Base-by-base conservation (phyloP, 1,140 invertebrate genomes). In the Hypothenemus hampei region DNA sequence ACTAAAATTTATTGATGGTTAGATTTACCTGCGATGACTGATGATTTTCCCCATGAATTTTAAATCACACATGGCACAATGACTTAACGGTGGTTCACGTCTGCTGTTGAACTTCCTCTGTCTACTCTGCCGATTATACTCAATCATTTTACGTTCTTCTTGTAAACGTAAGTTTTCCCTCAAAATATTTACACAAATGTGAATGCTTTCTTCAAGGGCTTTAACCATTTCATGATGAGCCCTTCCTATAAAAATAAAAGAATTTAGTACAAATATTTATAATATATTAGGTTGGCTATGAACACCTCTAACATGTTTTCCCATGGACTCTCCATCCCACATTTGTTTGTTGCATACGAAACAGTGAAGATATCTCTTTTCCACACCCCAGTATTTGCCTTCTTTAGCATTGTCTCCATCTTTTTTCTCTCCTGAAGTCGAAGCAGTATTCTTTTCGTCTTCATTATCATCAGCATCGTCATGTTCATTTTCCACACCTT, bases 31-130 rank as follows among this genome's bases (percentile, higher is more conserved):
- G 53, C 87, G 80, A 72, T 91, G 87, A 15, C 77, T 79, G 36
- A 85, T 81, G 16, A 87, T 78, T 59, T 86, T 85, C 3, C 84
- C 85, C 43, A 85, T 82, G 67, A 89, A 89, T 44, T 84, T 78
- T 64, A 91, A 75, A 71, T 89, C 86, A 61, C 87, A 89, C 87
- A 89, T 91, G n/a, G 86, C 86, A 68, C 87, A 91, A 67, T 86
- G 87, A 66, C 81, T 81, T 59, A 77, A 71, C 59, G 60, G 62
- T 2, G 29, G 47, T 6, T 61, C 57, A 21, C 46, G 48, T 41
- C 36, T 50, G 63, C 68, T 65, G n/a, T 64, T 54, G 65, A 77
- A 39, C 78, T 79, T 78, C 65, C 85, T 85, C 16, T 81, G 80
- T 50, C 85, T 81, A 65, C 86, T 85, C 67, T 86, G 75, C 53